Conservation (phyloP, 2,113 vertebrate genomes). For the Muntiacus muntjak region DNA sequence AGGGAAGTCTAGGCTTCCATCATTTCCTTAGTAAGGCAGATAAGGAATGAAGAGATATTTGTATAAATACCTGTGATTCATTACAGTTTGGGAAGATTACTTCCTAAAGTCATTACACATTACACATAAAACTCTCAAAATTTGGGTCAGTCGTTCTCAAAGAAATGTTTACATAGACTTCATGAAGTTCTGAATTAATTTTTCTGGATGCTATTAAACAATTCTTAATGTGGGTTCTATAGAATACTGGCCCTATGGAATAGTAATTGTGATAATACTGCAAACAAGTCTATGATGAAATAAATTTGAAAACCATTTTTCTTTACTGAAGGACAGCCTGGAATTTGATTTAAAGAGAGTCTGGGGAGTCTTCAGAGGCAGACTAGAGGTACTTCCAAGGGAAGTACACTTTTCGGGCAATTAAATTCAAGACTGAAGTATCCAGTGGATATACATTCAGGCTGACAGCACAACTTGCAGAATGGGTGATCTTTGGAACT, state of each 20-base stretch:
- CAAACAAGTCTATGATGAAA: not conserved
- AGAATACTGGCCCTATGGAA: not conserved
- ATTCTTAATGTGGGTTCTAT: not conserved
- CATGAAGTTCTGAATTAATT: not conserved
- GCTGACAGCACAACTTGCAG: not conserved
- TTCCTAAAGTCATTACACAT: not conserved
- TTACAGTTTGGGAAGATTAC: not conserved
- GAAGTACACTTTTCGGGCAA: not conserved
- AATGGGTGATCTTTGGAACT: not conserved
- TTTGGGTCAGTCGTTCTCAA: not conserved
- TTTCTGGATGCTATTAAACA: not conserved
- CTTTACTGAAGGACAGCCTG: not conserved
- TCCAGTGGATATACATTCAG: not conserved
- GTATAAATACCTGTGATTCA: fast-evolving
- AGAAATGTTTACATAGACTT: not conserved
- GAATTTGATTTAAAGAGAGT: not conserved
- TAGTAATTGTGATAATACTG: not conserved
- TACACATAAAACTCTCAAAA: not conserved
- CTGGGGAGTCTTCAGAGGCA: not conserved
- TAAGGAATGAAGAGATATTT: not conserved
- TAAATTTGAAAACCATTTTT: not conserved
- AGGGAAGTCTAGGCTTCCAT: not conserved
- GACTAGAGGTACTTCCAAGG: not conserved
- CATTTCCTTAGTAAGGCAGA: not conserved
- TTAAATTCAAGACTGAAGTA: not conserved